Conservation (phyloP, 2,797 vertebrate species). For the Tolypeutes matacus region DNA sequence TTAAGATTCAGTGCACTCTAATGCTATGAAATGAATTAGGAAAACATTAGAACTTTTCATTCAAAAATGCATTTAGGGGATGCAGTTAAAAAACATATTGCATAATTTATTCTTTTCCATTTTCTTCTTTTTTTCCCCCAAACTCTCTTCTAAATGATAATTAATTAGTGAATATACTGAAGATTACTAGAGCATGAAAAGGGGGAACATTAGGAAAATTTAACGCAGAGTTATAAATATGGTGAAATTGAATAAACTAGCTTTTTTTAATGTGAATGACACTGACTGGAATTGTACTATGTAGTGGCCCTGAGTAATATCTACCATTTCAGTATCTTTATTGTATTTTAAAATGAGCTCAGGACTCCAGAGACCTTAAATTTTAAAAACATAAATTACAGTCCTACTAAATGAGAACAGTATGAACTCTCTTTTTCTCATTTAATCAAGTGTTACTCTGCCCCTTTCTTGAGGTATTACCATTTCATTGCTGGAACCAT, state of each 20-base stretch:
- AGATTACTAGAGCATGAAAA: conserved; percentile 1
- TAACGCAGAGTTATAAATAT: conserved; percentile 17
- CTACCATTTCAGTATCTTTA: conserved; percentile 49
- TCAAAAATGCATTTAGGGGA: background rate
- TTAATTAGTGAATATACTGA: conserved; percentile 47
- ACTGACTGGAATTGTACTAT: conserved; percentile 5
- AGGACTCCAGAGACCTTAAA: conserved; percentile 61
- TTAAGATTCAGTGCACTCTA: conserved; percentile 27
- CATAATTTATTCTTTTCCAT: conserved; percentile 5
- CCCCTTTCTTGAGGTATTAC: conserved; percentile 50
- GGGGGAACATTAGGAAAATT: background rate
- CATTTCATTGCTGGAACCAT: conserved; percentile 51
- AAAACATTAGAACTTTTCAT: conserved; percentile 38
- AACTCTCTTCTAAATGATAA: conserved; percentile 27
- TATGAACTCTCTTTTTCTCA: conserved; percentile 38
- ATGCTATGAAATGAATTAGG: background rate
- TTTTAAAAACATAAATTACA: conserved; percentile 67
- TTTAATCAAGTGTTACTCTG: conserved; percentile 72
- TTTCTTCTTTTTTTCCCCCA: background rate
- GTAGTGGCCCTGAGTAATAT: background rate
- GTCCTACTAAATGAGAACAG: conserved; percentile 51
- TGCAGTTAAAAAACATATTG: background rate
- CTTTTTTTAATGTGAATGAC: background rate
- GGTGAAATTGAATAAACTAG: conserved; percentile 48
- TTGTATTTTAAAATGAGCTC: conserved; percentile 67